Evolutionary conservation across 2,888 invertebrate genomes (phyloP).

Genomic region (Thereva unica): DNA sequence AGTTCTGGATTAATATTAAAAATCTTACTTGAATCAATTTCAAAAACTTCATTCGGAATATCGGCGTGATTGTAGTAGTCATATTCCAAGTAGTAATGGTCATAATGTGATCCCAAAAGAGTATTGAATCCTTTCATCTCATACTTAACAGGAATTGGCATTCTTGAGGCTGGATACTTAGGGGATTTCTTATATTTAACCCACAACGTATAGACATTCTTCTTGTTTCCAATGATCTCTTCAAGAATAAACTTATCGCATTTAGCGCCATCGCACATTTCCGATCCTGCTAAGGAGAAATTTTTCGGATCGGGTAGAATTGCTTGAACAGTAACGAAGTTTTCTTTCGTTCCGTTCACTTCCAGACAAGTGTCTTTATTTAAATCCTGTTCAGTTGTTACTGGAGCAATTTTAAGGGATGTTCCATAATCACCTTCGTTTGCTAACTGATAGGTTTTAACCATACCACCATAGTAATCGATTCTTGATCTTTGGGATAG

Average conservation of each 20-base stretch:
- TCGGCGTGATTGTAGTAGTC: conserved; percentile 67
- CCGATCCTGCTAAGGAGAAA: conserved; percentile 71
- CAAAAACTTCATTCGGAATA: conserved; percentile 72
- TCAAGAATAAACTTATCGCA: conserved; percentile 80
- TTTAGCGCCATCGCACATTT: conserved; percentile 69
- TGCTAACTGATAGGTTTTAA: conserved; percentile 83
- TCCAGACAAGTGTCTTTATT: conserved; percentile 82
- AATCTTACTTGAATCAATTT: conserved; percentile 64
- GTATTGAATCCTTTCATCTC: conserved; percentile 94
- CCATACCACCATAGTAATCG: conserved; percentile 94
- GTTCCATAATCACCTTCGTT: conserved; percentile 68
- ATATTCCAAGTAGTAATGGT: conserved; percentile 90
- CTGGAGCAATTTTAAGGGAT: conserved; percentile 80
- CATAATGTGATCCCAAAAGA: conserved; percentile 92
- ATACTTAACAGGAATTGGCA: conserved; percentile 78
- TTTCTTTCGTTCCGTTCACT: conserved; percentile 73
- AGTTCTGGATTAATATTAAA: not conserved
- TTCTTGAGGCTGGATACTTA: conserved; percentile 54
- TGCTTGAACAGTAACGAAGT: conserved; percentile 69
- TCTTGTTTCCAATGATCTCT: conserved; percentile 73
- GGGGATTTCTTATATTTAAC: conserved; percentile 71
- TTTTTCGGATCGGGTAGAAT: conserved; percentile 80
- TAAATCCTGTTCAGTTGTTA: conserved; percentile 72
- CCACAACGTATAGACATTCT: conserved; percentile 89
- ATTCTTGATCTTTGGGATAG: conserved; percentile 78